These are phyloP conservation scores for Perdita meconis DNA, from an alignment of 2,888 invertebrate genomes.

Conservation along the genomic window DNA sequence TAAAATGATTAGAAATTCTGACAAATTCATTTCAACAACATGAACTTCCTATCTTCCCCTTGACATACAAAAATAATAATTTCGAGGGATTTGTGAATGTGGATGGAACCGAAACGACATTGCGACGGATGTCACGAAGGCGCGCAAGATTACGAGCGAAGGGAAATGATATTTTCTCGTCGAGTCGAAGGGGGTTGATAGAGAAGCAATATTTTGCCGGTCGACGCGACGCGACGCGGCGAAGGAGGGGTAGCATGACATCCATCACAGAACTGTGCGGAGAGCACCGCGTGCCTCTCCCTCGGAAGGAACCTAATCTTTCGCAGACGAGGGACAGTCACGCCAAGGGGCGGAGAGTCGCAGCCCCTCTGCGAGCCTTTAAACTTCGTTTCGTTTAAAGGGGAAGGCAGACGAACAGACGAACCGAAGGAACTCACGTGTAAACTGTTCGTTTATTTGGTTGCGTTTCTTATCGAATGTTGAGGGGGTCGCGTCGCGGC, in stretches of 20 bases:
- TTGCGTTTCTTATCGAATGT: conserved; percentile 39
- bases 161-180: conserved; percentile 45
- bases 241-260: conserved; percentile 26
- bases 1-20: too few species aligned
- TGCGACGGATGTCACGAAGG: conserved; percentile 29
- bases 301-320: conserved; percentile 65
- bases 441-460: conserved; percentile 50
- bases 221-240: conserved; percentile 14
- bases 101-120: conserved; percentile 9
- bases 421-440: conserved; percentile 36
- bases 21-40: too few species aligned
- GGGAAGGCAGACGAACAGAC: conserved; percentile 39
- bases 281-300: conserved; percentile 32
- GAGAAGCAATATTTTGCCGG: conserved; percentile 43
- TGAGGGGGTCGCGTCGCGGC: neutral
- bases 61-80: too few species aligned
- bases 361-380: conserved; percentile 36
- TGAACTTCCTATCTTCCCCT: too few species aligned
- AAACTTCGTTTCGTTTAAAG: conserved; percentile 56
- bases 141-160: conserved; percentile 27
- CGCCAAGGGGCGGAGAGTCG: conserved; percentile 33
- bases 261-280: conserved; percentile 32
- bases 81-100: too few species aligned
- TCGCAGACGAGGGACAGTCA: conserved; percentile 59
- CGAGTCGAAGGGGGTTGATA: conserved; percentile 7